Conservation (phyloP, 2,113 vertebrate species). For the Lathamus discolor region DNA sequence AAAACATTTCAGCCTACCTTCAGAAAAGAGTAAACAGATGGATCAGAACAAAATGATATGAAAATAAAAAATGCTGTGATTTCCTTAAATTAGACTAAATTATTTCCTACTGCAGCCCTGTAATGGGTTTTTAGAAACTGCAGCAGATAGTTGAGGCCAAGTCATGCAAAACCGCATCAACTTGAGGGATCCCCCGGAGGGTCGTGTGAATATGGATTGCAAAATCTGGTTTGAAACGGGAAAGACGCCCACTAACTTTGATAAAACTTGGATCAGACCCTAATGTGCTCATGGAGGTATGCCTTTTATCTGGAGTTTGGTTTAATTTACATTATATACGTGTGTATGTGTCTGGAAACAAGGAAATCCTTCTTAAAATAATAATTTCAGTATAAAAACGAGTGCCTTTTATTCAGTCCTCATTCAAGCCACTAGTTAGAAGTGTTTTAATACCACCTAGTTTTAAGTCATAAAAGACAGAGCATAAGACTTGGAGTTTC, state of each 20-base stretch:
- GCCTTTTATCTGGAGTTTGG: conserved; percentile 18
- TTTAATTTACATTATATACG: neutral
- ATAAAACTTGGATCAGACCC: conserved; percentile 42
- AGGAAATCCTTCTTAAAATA: conserved; percentile 35
- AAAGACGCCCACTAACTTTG: conserved; percentile 4
- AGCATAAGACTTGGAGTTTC: neutral
- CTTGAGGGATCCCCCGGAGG: conserved; percentile 33
- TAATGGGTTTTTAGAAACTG: conserved; percentile 40
- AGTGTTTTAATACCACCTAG: neutral
- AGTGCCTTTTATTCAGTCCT: neutral
- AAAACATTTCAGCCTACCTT: neutral
- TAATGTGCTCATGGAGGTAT: neutral
- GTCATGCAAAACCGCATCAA: conserved; percentile 46
- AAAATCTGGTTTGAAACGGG: conserved; percentile 40
- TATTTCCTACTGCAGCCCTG: conserved; percentile 41
- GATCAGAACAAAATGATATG: conserved; percentile 20
- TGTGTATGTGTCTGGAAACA: neutral
- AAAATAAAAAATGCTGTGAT: conserved; percentile 2
- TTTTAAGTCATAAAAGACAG: neutral
- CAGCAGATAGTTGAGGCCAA: conserved; percentile 29
- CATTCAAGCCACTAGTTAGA: neutral
- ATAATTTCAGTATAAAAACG: neutral
- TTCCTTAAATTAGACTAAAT: conserved; percentile 55
- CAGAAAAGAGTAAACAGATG: conserved; percentile 5
- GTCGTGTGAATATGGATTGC: conserved; percentile 39